Evolutionary conservation across 2,888 invertebrate genomes (phyloP), one percentile per base, ranked within the genome.

Genomic region (Junonia oenone): DNA sequence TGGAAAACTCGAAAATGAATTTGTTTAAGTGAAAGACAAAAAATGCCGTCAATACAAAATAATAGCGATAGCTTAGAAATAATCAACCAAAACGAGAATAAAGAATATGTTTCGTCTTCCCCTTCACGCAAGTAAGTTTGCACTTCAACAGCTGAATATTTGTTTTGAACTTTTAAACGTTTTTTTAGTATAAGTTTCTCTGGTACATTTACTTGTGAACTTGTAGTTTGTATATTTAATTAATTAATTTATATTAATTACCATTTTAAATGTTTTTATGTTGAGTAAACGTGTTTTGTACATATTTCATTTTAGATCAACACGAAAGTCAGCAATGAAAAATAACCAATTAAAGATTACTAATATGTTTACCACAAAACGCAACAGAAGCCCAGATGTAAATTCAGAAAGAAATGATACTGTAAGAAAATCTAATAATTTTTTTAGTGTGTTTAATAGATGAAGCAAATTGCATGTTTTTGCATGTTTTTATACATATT

Each of bases 361-460:
- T 2, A 72, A 63, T 55, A 78, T 82, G 72, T 79, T 81, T 62
- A 56, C 71, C 29, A 48, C 61, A 3, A 83, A 83, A 64, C 71
- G 83, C 33, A 71, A 58, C 54, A 70, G 76, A 62, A 78, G 75
- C 64, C 68, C 74, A 8, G 64, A 59, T n/a, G 40, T 33, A 46
- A 19, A 55, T 35, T n/a, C 31, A 22, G 59, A 57, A 51, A 51
- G 6, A 6, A 49, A 33, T 27, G 51, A 54, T 27, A 13, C 37
- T 26, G 59, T 56, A 48, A 37, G 45, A 15, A n/a, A n/a, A n/a
- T n/a, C n/a, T n/a, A n/a, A n/a, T n/a, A n/a, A n/a, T n/a, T n/a
- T n/a, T n/a, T n/a, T n/a, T n/a, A n/a, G n/a, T n/a, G n/a, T n/a
- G n/a, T n/a, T n/a, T n/a, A n/a, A n/a, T n/a, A n/a, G n/a, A n/a